These are phyloP conservation scores for Cyclophora albipunctata DNA, from an alignment of 2,888 invertebrate species.

Conservation along the genomic window DNA sequence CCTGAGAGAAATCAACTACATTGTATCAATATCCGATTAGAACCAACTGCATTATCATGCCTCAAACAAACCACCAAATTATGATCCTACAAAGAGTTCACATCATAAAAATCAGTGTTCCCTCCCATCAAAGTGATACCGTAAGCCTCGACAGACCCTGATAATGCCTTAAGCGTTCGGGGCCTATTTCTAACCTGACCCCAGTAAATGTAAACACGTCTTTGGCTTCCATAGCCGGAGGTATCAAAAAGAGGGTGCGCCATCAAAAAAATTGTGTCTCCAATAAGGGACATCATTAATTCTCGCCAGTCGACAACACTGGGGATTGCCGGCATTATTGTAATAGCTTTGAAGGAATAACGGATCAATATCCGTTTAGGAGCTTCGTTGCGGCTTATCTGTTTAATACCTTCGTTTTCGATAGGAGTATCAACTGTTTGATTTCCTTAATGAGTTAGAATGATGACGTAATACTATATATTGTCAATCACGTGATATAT, in stretches of 20 bases:
- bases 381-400: conserved; percentile 28
- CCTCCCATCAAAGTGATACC: conserved; percentile 17
- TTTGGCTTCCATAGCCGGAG: conserved; percentile 49
- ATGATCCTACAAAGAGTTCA: not conserved
- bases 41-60: no score
- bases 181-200: conserved; percentile 53
- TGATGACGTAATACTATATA: conserved; percentile 3
- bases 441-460: conserved; percentile 8
- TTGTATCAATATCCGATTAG: no score
- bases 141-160: conserved; percentile 45
- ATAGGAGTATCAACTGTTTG: conserved; percentile 5
- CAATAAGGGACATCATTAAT: conserved; percentile 83
- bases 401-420: conserved; percentile 8
- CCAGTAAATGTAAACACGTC: conserved; percentile 59
- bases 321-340: conserved; percentile 56
- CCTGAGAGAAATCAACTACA: no score
- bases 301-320: conserved; percentile 48
- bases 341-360: conserved; percentile 41
- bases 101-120: conserved; percentile 19
- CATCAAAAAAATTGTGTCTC: conserved; percentile 80
- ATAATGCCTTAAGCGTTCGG: conserved; percentile 47
- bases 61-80: no score
- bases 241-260: conserved; percentile 11
- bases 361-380: conserved; percentile 50
- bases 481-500: not conserved